Evolutionary conservation across 2,797 vertebrate genomes (phyloP), one percentile per base, ranked within the genome.

Genomic region (Bovichtus diacanthus): DNA sequence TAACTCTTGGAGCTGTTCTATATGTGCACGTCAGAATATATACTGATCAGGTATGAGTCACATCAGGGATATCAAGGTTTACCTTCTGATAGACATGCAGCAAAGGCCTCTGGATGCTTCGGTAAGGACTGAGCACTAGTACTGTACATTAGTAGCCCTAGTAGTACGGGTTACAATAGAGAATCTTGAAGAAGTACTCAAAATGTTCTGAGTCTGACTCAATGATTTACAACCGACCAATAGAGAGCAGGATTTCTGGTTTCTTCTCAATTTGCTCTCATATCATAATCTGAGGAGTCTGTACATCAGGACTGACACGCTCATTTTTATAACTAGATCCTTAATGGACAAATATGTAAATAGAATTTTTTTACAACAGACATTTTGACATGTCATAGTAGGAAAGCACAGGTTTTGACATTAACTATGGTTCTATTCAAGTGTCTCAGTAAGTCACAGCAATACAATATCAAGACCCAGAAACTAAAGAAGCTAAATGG

Each of bases 21-120:
- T 31, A 46, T 9, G 25, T 62, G 38, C 34, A 59, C 41, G 53
- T 58, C 38, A 46, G 47, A 62, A 38, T 27, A 38, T 59, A 38
- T 19, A 61, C 36, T 3, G 29, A 82, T 81, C 18, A 38, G 49
- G 44, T 58, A 49, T 23, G 60, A 83, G n/a, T 55, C 61, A 65
- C 34, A 64, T 39, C 34, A 55, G 16, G 18, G 38, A 23, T 12
- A n/a, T 38, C 21, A 58, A 0, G 38, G 10, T 18, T 44, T 16
- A 25, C 43, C 16, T 0, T 78, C 11, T 56, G 38, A 62, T 29
- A 29, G n/a, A n/a, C n/a, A n/a, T n/a, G n/a, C n/a, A n/a, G n/a
- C n/a, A n/a, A n/a, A n/a, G n/a, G n/a, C n/a, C n/a, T n/a, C n/a
- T n/a, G n/a, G n/a, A n/a, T n/a, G n/a, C n/a, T n/a, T n/a, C n/a